phyloP scores from a whole-genome alignment of 2,888 invertebrate genomes.

The Athripsodes cinereus region DNA sequence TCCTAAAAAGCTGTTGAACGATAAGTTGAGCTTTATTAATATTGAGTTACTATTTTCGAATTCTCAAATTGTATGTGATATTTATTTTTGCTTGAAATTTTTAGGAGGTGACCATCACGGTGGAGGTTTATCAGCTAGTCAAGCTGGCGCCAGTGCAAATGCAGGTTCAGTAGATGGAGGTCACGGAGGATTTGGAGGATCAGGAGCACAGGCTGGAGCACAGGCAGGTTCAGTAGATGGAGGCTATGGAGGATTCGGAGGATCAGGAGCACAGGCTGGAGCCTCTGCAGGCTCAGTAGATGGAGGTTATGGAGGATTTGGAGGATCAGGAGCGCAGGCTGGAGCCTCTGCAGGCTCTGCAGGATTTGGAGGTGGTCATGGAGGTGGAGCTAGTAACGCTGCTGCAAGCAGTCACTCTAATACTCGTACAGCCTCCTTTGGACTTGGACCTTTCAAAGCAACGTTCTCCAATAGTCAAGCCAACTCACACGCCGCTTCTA shows the following conservation, averaged over 20 bases:
- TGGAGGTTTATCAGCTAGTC: slow-evolving; percentile 26
- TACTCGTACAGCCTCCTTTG: slow-evolving; percentile 33
- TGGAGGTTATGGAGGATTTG: slow-evolving; percentile 16
- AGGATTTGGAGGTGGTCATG: slow-evolving; percentile 22
- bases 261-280: slow-evolving; percentile 25
- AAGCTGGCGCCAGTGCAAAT: slow-evolving; percentile 14
- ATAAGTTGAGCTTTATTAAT: too few relatives aligned
- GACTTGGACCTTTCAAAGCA: slow-evolving; percentile 33
- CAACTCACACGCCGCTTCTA: slow-evolving; percentile 15
- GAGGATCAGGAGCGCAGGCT: slow-evolving; percentile 17
- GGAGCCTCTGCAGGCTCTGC: slow-evolving; percentile 18
- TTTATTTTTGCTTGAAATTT: too few relatives aligned
- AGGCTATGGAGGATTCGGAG: slow-evolving; percentile 21
- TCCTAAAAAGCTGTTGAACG: too few relatives aligned
- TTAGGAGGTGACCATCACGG: slow-evolving; percentile 16
- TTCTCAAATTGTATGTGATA: too few relatives aligned
- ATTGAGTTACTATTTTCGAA: too few relatives aligned
- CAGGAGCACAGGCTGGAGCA: slow-evolving; percentile 25
- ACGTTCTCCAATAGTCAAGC: slow-evolving; percentile 30
- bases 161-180: slow-evolving; percentile 18
- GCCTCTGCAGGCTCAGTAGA: slow-evolving; percentile 17
- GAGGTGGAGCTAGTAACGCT: slow-evolving; percentile 21
- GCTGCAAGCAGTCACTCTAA: slow-evolving; percentile 29
- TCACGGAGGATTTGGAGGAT: slow-evolving; percentile 22
- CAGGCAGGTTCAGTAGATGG: slow-evolving; percentile 13